Evolutionary conservation across 2,888 invertebrate genomes (phyloP), one percentile per base, ranked within the genome.

Genomic region (Cataglyphis livida): DNA sequence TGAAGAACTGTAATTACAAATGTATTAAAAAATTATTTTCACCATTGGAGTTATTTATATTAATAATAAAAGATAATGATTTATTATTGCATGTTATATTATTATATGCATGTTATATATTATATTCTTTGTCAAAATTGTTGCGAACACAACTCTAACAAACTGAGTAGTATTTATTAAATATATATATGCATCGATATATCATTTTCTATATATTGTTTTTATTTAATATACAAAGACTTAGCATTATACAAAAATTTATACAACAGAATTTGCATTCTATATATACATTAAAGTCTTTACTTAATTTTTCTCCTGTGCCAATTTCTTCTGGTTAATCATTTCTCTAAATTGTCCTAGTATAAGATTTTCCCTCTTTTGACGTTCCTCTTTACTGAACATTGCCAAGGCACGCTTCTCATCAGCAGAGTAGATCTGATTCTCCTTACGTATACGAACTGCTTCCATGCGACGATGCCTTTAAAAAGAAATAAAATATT

Each of bases 381-480:
- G 97, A 84, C 99, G 95, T 95, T 99, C 99, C 95, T 99, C 99
- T 95, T 99, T 98, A 95, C 99, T 99, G 95, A 99, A 99, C 96
- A 98, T 99, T 0, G 99, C 99, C 85, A 99, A 95, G 6, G 99
- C 99, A 81, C 99, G 96, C 95, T 99, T 99, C 95, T 99, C 99
- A 95, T 99, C 99, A 0, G 99, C 99, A 7, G 99, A 99, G 96
- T 99, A 99, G 93, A 99, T 99, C 96, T 99, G 99, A 96, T 99
- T 99, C 95, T 99, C 99, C 94, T 99, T 99, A 91, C 99, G 97
- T 89, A 99, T 97, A 95, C 99, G 98, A 1, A 99, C 99, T 86
- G 99, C 99, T 95, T 99, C 99, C 99, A 99, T 99, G 90, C 99
- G 97, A 3, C 99, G 97, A 95, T 99, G 99, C 84, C 98, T 96